Base-by-base conservation (phyloP, 2,888 invertebrate genomes). In the Electrophaes corylata region DNA sequence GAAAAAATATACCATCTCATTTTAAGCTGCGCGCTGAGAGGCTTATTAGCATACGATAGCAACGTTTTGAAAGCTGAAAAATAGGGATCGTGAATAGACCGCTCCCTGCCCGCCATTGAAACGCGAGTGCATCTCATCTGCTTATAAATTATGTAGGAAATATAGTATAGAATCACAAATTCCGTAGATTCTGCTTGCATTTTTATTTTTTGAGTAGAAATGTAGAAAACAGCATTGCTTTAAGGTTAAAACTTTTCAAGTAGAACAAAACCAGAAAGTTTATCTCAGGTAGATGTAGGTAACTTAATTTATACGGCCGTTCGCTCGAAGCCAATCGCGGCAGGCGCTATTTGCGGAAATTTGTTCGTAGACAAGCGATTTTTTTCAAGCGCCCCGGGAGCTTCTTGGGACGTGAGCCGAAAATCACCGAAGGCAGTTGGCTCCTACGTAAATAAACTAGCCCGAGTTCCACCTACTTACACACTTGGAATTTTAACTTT, bases 21-120 rank as follows among this genome's bases (percentile, higher is more conserved):
- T 76, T 71, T 70, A 70, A 69, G 61, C 62, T 64, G 62, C 69
- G 75, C 74, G 69, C 67, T 62, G 71, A 74, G 75, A 69, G 73
- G 73, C 82, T 80, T 85, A 85, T 86, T 85, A 85, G 79, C 83
- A 84, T 86, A 80, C 75, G 75, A 83, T 84, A 75, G 75, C n/a
- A n/a, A n/a, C 71, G 71, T 75, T 79, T 70, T 78, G 72, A 81
- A 84, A 80, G 77, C 74, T 77, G 78, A 78, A 83, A 82, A 85
- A 81, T 81, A 76, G 69, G 72, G 71, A 72, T 74, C 66, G 67
- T 76, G 71, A 75, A 80, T 78, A 77, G 77, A 75, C 69, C 70
- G 70, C 70, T 71, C 69, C 66, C 69, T 69, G 66, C 61, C 70
- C 64, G 70, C 75, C 74, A 78, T 80, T 81, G 78, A 84, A 81